Evolutionary conservation across 2,888 invertebrate species (phyloP), one percentile per base, ranked within the genome.

Genomic region (Scrobipalpa costella): DNA sequence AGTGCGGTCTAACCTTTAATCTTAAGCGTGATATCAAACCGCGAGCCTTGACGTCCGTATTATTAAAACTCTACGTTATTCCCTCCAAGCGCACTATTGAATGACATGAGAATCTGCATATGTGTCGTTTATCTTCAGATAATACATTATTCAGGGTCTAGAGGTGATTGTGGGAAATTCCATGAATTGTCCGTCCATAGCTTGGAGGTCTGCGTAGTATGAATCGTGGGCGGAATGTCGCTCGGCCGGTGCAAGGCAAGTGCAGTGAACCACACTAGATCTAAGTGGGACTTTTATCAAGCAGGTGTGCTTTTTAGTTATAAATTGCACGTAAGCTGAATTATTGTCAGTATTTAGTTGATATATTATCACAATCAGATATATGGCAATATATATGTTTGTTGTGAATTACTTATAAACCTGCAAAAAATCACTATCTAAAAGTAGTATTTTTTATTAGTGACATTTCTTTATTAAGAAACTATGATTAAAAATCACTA

Each of bases 91-190:
- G 21, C 55, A 33, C 55, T 27, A 33, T 34, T 55, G 36, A 36
- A 57, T 38, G 38, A 15, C 57, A 17, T 57, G 57, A 36, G 57
- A 57, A 57, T 57, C 38, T 57, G 8, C 38, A 38, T 55, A 33
- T 57, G 38, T 57, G 21, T 38, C 57, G 38, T 57, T 36, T 57
- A 57, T 57, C 55, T 55, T 17, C 19, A 47, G 27, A 33, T 44
- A 44, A 59, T 59, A n/a, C 19, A 59, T 59, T 59, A 59, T 59
- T 59, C 59, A 59, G 44, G 59, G 59, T 21, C 21, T 44, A 3
- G 40, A 21, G 59, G 40, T 50, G 21, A 52, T 19, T 19, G 50
- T 50, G 50, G 61, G 50, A 61, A 50, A n/a, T 61, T 19, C 61
- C 61, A 52, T 38, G 52, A 52, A 61, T 36, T 61, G 38, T 50